These are phyloP conservation scores for Thumatha senex DNA, from an alignment of 2,888 invertebrate genomes.

Conservation along the genomic window DNA sequence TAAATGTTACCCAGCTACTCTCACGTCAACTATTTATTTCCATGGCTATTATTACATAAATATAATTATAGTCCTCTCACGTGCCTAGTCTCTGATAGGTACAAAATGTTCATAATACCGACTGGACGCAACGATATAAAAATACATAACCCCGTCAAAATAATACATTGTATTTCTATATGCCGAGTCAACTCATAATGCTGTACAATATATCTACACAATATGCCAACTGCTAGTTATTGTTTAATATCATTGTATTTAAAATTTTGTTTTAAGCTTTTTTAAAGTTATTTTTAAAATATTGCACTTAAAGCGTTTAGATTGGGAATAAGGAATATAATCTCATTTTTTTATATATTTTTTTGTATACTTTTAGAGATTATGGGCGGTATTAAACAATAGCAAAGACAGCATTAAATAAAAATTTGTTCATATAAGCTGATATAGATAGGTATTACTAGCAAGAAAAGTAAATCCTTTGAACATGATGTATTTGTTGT, in stretches of 20 bases:
- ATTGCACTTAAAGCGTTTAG: slow-evolving; percentile 35
- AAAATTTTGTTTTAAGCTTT: slow-evolving; percentile 34
- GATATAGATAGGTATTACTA: too few species aligned
- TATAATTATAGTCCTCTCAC: slow-evolving; percentile 76
- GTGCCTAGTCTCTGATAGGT: slow-evolving; percentile 65
- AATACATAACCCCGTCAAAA: slow-evolving; percentile 31
- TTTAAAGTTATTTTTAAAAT: slow-evolving; percentile 20
- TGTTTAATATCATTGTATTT: slow-evolving; percentile 54
- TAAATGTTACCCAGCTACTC: slow-evolving; percentile 81
- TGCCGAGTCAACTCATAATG: slow-evolving; percentile 41
- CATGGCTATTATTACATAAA: slow-evolving; percentile 68
- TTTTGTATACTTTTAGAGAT: slow-evolving; percentile 4
- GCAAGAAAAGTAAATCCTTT: too few species aligned
- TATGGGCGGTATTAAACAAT: slow-evolving; percentile 18
- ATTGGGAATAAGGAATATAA: slow-evolving; percentile 18
- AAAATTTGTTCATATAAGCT: too few species aligned
- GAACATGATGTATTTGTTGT: too few species aligned
- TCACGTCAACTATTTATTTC: slow-evolving; percentile 58
- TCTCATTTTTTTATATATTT: slow-evolving; percentile 2
- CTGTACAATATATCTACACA: slow-evolving; percentile 76
- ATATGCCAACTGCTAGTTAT: slow-evolving; percentile 50
- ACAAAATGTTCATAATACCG: slow-evolving; percentile 58
- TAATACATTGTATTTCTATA: slow-evolving; percentile 32
- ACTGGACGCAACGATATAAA: slow-evolving; percentile 32
- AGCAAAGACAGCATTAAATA: background rate